These are phyloP conservation scores for Calameuta pallipes DNA, from an alignment of 2,888 invertebrate species.

Conservation along the genomic window DNA sequence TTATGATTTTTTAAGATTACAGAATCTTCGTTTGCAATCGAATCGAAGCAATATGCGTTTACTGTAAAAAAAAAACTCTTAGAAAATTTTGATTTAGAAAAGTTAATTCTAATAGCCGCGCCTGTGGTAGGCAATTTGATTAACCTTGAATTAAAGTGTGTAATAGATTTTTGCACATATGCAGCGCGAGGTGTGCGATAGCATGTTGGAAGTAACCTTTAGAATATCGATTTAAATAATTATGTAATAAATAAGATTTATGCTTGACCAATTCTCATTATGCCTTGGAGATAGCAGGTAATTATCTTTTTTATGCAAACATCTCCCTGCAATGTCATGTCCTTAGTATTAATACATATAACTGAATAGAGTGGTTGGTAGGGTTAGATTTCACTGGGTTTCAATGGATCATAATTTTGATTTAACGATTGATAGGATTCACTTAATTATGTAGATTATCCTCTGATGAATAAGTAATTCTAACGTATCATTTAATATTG, in stretches of 20 bases:
- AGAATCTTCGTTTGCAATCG: no score
- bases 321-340: no score
- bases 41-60: no score
- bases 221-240: conserved; percentile 23
- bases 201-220: conserved; percentile 18
- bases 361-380: no score
- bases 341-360: no score
- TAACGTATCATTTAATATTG: conserved; percentile 12
- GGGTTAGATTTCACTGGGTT: no score
- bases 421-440: no score
- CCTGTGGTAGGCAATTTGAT: no score
- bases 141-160: background rate
- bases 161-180: conserved; percentile 12
- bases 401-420: no score
- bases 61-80: conserved; percentile 22
- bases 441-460: no score
- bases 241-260: conserved; percentile 15
- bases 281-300: conserved; percentile 20
- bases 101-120: background rate
- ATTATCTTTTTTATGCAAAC: background rate
- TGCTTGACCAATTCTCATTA: conserved; percentile 7
- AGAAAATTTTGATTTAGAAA: conserved; percentile 1
- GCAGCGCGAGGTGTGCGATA: conserved; percentile 7
- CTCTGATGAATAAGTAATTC: no score
- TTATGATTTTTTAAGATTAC: no score